Evolutionary conservation across 2,113 vertebrate species (phyloP).

Genomic region (Neofelis nebulosa): DNA sequence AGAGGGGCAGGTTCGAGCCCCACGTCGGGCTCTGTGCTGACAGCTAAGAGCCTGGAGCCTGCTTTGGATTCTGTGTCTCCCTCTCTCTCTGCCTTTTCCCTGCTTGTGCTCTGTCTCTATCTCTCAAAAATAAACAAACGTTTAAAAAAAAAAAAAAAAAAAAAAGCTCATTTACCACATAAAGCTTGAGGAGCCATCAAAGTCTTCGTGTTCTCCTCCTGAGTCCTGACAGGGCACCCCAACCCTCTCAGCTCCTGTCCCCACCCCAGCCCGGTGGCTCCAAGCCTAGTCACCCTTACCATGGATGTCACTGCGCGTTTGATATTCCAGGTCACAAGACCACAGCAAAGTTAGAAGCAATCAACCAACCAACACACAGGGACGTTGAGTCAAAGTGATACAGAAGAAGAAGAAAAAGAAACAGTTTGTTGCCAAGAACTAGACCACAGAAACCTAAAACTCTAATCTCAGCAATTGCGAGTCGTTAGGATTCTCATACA

Average conservation of each 20-base stretch:
- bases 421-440: background rate
- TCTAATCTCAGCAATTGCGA: background rate
- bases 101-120: too few relatives aligned
- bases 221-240: fast-evolving
- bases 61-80: too few relatives aligned
- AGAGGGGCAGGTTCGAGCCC: too few relatives aligned
- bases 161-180: background rate
- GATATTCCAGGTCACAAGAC: background rate
- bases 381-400: constrained; percentile 4
- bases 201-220: background rate
- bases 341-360: background rate
- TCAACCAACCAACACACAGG: too few relatives aligned
- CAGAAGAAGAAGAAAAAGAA: background rate
- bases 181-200: too few relatives aligned
- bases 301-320: background rate
- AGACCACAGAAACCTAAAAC: background rate
- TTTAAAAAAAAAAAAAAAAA: too few relatives aligned
- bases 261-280: background rate
- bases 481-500: fast-evolving
- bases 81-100: too few relatives aligned
- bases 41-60: too few relatives aligned
- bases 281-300: background rate
- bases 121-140: too few relatives aligned
- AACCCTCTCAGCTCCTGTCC: background rate
- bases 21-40: too few relatives aligned